Percentiles rank a stretch among this genome's conserved stretches.
Conservation (phyloP, 2,888 invertebrate species). For the Ceramica pisi region DNA sequence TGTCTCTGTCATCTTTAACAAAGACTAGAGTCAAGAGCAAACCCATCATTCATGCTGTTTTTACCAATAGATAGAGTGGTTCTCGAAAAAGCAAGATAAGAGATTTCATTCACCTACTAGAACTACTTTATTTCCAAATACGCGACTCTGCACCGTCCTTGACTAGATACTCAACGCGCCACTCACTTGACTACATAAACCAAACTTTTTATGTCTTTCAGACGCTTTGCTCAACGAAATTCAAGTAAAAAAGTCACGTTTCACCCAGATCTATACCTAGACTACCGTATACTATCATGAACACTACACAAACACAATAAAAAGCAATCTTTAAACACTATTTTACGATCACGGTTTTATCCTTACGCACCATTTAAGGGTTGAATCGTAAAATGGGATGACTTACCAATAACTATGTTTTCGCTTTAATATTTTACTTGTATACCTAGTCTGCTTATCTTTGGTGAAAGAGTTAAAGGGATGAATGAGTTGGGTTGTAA, state of each 20-base stretch:
- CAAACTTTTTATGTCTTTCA: slow-evolving; percentile 39
- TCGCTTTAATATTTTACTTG: slow-evolving; percentile 51
- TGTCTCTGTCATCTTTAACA: too few species aligned
- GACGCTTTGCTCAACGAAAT: slow-evolving; percentile 22
- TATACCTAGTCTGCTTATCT: slow-evolving; percentile 46
- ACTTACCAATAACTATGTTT: slow-evolving; percentile 61
- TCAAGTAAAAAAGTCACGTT: slow-evolving; percentile 44
- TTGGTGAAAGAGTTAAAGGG: slow-evolving; percentile 28
- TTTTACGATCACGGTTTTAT: slow-evolving; percentile 69
- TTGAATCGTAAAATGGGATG: slow-evolving; percentile 68
- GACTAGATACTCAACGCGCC: background rate
- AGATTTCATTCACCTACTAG: background rate
- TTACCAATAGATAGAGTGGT: too few species aligned
- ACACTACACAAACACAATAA: slow-evolving; percentile 62
- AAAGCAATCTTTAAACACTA: slow-evolving; percentile 62
- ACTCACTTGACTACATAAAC: background rate
- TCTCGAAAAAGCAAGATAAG: too few species aligned
- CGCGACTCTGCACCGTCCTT: background rate
- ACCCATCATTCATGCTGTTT: too few species aligned
- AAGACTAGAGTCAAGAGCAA: too few species aligned
- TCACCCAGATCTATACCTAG: slow-evolving; percentile 16
- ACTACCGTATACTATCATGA: slow-evolving; percentile 17
- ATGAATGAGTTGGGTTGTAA: slow-evolving; percentile 31
- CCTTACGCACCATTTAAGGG: slow-evolving; percentile 68
- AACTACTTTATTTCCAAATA: slow-evolving; percentile 6